Evolutionary conservation across 1,140 invertebrate genomes (phyloP).

Genomic region (Drosophila sulfurigaster): DNA sequence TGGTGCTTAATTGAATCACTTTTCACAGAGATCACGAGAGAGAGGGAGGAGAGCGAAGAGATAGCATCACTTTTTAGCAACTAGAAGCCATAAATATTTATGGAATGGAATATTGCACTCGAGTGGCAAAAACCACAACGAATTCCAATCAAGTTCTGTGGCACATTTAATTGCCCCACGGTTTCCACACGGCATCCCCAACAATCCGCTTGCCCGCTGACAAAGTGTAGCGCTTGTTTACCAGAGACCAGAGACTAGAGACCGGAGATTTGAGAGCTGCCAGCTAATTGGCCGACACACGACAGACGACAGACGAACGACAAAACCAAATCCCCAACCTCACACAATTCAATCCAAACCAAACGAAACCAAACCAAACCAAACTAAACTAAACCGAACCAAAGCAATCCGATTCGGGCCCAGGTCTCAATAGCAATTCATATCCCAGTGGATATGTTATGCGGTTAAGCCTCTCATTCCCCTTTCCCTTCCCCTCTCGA

Average conservation of each 20-base stretch:
- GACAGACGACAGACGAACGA: constrained; percentile 14
- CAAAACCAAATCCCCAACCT: constrained; percentile 22
- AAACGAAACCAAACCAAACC: no score
- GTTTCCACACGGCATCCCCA: no score
- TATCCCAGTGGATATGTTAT: constrained; percentile 60
- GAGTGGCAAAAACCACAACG: constrained; percentile 53
- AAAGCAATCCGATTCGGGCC: neutral
- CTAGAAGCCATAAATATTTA: constrained; percentile 55
- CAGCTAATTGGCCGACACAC: constrained; percentile 49
- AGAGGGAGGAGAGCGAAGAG: neutral
- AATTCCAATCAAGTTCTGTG: constrained; percentile 74
- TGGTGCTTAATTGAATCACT: constrained; percentile 54
- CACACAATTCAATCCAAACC: neutral
- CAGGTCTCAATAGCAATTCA: neutral
- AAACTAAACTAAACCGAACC: neutral
- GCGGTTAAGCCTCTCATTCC: constrained; percentile 36
- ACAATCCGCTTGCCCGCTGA: no score
- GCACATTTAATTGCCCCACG: constrained; percentile 65
- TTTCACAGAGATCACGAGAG: neutral
- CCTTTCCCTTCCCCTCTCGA: neutral
- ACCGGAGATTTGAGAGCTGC: constrained; percentile 47
- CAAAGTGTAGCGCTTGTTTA: constrained; percentile 34
- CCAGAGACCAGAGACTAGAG: neutral
- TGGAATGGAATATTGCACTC: constrained; percentile 24
- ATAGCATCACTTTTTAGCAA: constrained; percentile 21